These are phyloP conservation scores for Cheumatopsyche charites DNA, from an alignment of 1,140 invertebrate genomes.

Conservation along the genomic window DNA sequence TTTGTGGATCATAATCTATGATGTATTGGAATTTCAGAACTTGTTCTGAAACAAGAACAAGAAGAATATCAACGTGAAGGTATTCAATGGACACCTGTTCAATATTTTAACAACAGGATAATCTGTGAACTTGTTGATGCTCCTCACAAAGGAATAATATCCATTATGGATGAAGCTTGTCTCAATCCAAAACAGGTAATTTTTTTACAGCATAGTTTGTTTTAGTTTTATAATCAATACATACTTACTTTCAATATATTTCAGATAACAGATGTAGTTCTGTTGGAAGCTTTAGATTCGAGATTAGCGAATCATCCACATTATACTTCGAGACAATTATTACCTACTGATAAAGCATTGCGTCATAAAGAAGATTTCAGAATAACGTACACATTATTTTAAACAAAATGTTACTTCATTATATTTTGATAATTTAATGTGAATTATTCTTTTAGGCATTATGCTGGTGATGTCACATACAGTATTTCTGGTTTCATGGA, in stretches of 20 bases:
- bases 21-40: conserved; percentile 72
- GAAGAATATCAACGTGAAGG: conserved; percentile 93
- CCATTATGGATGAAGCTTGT: conserved; percentile 95
- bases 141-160: conserved; percentile 86
- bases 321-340: conserved; percentile 85
- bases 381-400: conserved; percentile 66
- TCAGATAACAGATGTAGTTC: conserved; percentile 77
- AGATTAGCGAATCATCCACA: conserved; percentile 87
- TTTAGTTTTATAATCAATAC: background rate
- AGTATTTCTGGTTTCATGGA: conserved; percentile 89
- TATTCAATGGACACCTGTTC: conserved; percentile 88
- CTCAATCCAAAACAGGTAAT: conserved; percentile 89
- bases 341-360: conserved; percentile 80
- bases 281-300: conserved; percentile 92
- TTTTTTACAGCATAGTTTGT: conserved; percentile 4
- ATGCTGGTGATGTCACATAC: conserved; percentile 96
- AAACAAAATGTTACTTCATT: background rate
- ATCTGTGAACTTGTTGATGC: conserved; percentile 94
- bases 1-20: conserved; percentile 8
- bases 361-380: conserved; percentile 84
- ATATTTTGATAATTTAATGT: conserved; percentile 39
- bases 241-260: background rate
- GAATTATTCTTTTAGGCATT: conserved; percentile 74
- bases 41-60: conserved; percentile 95
- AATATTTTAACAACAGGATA: conserved; percentile 93